Evolutionary conservation across 2,797 vertebrate genomes (phyloP).

Genomic region (Poecilia wingei): DNA sequence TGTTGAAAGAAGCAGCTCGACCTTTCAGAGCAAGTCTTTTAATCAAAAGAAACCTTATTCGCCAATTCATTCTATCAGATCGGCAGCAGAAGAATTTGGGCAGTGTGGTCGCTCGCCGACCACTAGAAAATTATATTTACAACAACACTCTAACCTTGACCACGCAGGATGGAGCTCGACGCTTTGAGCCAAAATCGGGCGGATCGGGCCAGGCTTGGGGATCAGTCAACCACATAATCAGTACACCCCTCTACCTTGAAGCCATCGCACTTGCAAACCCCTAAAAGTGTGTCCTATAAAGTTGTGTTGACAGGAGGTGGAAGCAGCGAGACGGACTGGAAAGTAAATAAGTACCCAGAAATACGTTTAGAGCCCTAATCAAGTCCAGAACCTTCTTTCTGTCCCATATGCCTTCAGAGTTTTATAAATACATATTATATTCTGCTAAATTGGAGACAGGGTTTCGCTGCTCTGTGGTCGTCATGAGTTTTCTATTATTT

Average conservation of each 20-base stretch:
- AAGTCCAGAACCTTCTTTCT: constrained; percentile 76
- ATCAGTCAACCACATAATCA: constrained; percentile 74
- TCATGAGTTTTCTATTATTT: constrained; percentile 84
- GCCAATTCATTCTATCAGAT: constrained; percentile 72
- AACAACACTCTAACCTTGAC: constrained; percentile 74
- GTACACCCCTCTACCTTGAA: constrained; percentile 67
- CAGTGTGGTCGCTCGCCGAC: constrained; percentile 63
- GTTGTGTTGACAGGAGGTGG: constrained; percentile 75
- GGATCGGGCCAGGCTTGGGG: constrained; percentile 54
- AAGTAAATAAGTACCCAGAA: constrained; percentile 79
- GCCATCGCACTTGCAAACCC: constrained; percentile 63
- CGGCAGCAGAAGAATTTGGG: constrained; percentile 53
- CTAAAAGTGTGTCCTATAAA: constrained; percentile 70
- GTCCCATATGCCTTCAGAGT: constrained; percentile 72
- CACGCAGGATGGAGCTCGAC: constrained; percentile 30
- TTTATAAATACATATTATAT: constrained; percentile 84
- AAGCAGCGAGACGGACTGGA: constrained; percentile 74
- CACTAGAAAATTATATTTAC: constrained; percentile 81
- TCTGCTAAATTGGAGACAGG: constrained; percentile 82
- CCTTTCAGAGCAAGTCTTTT: constrained; percentile 34
- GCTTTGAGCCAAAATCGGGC: constrained; percentile 52
- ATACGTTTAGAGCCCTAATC: constrained; percentile 80
- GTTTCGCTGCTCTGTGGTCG: constrained; percentile 68
- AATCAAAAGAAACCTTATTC: constrained; percentile 42
- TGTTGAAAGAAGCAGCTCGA: constrained; percentile 62